Percentiles rank a stretch among this genome's conserved stretches.
These are phyloP conservation scores for Gobiocypris rarus DNA, from an alignment of 2,113 vertebrate genomes.

Conservation along the genomic window DNA sequence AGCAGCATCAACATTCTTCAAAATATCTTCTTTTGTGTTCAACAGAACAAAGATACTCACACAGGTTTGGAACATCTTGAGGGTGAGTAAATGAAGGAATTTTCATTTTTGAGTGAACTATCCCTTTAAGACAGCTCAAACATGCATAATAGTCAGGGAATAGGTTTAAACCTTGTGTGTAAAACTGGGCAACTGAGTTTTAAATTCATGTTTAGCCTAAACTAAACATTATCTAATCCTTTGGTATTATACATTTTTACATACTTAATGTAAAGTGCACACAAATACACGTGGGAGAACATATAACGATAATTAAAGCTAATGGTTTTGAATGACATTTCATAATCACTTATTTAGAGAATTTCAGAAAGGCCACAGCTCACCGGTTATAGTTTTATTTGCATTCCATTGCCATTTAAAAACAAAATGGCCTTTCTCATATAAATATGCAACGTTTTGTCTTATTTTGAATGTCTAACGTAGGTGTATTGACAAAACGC, in stretches of 20 bases:
- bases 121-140: no score
- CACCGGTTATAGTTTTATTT: no score
- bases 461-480: neutral
- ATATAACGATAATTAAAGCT: neutral
- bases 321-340: neutral
- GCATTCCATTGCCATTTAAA: neutral
- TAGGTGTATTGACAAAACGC: neutral
- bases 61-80: no score
- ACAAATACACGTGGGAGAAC: neutral
- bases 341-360: neutral
- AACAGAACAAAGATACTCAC: no score
- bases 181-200: neutral
- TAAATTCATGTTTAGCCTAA: neutral
- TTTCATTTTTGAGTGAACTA: no score
- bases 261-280: neutral
- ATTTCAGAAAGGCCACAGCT: neutral
- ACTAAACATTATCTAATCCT: neutral
- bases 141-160: no score
- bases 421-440: neutral
- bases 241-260: neutral
- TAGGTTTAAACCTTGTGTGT: no score
- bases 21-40: no score
- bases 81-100: no score
- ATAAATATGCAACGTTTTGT: neutral
- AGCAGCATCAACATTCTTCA: no score